Evolutionary conservation across 2,888 invertebrate species (phyloP).

Genomic region (Drosophila eohydei): DNA sequence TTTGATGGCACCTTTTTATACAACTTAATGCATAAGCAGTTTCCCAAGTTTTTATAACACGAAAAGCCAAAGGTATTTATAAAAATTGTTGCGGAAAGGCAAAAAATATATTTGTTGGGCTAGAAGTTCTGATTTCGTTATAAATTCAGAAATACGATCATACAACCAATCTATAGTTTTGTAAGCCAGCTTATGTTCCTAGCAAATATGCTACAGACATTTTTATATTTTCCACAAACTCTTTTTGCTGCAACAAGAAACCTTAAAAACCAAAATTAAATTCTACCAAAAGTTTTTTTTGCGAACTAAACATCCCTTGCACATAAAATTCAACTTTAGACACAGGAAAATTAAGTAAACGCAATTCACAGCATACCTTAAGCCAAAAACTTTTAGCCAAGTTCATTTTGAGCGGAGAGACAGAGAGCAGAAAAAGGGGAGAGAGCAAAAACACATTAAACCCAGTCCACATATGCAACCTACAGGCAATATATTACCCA

Average conservation of each 20-base stretch:
- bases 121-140: background rate
- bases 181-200: background rate
- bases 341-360: constrained; percentile 21
- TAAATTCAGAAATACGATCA: background rate
- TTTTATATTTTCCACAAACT: background rate
- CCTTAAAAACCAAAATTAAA: constrained; percentile 12
- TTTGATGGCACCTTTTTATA: background rate
- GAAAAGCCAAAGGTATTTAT: background rate
- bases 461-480: constrained; percentile 38
- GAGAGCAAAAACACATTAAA: constrained; percentile 28
- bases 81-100: too few relatives aligned
- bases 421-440: background rate
- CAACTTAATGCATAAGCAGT: background rate
- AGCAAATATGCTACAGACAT: background rate
- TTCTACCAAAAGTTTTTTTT: constrained; percentile 11
- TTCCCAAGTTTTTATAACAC: background rate
- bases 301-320: constrained; percentile 3
- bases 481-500: constrained; percentile 53
- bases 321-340: constrained; percentile 24
- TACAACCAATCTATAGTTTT: background rate
- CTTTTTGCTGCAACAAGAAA: background rate
- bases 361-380: constrained; percentile 4
- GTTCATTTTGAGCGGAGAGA: constrained; percentile 9
- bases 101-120: too few relatives aligned
- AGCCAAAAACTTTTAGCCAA: constrained; percentile 32